These are phyloP conservation scores for Xylota segnis DNA, from an alignment of 2,888 invertebrate species.

Conservation along the genomic window DNA sequence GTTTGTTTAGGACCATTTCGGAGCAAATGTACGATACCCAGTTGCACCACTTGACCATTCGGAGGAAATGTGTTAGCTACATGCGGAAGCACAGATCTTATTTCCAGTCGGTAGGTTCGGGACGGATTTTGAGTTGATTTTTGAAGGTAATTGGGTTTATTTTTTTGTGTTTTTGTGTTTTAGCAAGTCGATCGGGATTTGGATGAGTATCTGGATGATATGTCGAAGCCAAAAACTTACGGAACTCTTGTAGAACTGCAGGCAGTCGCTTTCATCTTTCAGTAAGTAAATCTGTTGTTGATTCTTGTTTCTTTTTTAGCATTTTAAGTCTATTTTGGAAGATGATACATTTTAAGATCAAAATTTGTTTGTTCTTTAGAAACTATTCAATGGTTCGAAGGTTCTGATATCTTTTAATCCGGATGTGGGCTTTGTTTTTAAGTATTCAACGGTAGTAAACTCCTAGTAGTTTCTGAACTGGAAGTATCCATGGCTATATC, in stretches of 20 bases:
- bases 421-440: no score
- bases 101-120: constrained; percentile 87
- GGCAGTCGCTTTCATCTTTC: constrained; percentile 89
- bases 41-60: constrained; percentile 90
- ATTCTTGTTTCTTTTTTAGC: neutral
- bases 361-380: no score
- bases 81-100: constrained; percentile 88
- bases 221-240: constrained; percentile 89
- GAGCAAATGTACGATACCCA: constrained; percentile 91
- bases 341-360: no score
- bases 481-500: no score
- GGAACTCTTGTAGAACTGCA: constrained; percentile 89
- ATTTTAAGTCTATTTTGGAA: no score
- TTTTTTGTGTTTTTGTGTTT: constrained; percentile 63
- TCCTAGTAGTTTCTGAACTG: no score
- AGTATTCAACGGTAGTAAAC: no score
- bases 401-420: no score
- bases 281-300: constrained; percentile 84
- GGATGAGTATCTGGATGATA: constrained; percentile 89
- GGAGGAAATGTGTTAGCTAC: constrained; percentile 90
- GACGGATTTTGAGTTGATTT: constrained; percentile 35
- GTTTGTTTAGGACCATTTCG: constrained; percentile 94
- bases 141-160: no score
- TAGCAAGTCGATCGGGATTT: constrained; percentile 88
- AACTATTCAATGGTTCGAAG: no score